Base-by-base conservation (phyloP, 2,888 invertebrate species). In the Rhogogaster chlorosoma region DNA sequence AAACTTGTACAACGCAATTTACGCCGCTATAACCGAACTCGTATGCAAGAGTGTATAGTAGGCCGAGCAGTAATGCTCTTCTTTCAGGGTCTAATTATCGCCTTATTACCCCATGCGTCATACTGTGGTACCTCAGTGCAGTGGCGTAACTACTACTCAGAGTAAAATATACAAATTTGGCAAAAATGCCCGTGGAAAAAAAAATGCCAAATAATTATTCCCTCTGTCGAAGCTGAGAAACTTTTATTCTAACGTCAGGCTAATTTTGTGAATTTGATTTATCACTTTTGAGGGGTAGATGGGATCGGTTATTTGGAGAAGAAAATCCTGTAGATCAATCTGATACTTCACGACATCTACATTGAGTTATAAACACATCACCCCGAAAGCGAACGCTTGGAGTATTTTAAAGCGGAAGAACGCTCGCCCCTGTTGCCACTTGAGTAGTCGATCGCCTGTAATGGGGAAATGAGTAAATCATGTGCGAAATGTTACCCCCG, bases 11-110 rank as follows among this genome's bases (percentile, higher is more conserved):
- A 67, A 32, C 32, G 18, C 67, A 5, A 67, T 67, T 42, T 42
- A 38, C 71, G 26, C 22, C 38, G 10, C 10, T 42, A n/a, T n/a
- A 29, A 73, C 71, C 42, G 42, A 73, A 36, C 38, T 22, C 15
- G 71, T n/a, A 49, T 42, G 38, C 42, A 73, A 38, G 71, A 22
- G 71, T 73, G 9, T 26, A 61, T 26, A 67, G 36, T 73, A 73
- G 71, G 38, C 26, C 32, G 77, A 29, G 53, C 29, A 18, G 61
- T 38, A 61, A 61, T 32, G 80, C 38, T 61, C 57, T 10, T 61
- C 80, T 80, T 61, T 57, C 80, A 80, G 80, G 80, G 80, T 80
- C 80, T 80, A 80, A 80, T 80, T 80, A 80, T 80, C 80, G 80
- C 80, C 61, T 80, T 61, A 80, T 61, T 57, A 61, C 53, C 77